A percentile compares a stretch with the other conserved stretches of the same genome.
These are phyloP conservation scores for Mormyrus hasselquistii DNA, from an alignment of 2,797 vertebrate genomes.

Conservation along the genomic window DNA sequence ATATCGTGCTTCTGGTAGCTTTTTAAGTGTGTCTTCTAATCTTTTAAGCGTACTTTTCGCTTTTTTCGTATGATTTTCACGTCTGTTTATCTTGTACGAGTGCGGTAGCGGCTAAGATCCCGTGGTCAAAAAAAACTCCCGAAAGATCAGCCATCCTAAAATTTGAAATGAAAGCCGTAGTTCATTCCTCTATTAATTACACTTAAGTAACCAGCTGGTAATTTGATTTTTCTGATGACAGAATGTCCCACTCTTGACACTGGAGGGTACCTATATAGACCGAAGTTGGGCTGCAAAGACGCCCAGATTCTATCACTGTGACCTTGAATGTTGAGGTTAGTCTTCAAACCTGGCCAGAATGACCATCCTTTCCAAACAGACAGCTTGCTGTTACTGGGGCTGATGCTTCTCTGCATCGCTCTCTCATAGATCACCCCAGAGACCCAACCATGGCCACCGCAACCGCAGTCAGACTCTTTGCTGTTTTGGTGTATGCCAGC, in stretches of 20 bases:
- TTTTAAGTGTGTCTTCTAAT: not conserved
- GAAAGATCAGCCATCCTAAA: not conserved
- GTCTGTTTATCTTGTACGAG: not conserved
- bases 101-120: not conserved
- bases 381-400: not conserved
- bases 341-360: not conserved
- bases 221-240: not conserved
- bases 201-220: not conserved
- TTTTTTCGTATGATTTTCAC: not conserved
- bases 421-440: not conserved
- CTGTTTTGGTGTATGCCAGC: not conserved
- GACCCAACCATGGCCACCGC: not conserved
- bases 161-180: not conserved
- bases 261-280: not conserved
- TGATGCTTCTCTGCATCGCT: not conserved
- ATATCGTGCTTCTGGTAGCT: not conserved
- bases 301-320: not conserved
- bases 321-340: not conserved
- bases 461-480: not conserved
- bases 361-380: not conserved
- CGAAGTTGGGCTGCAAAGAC: not conserved
- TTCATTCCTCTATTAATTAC: not conserved
- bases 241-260: not conserved
- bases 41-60: not conserved
- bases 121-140: not conserved